Evolutionary conservation across 2,113 vertebrate genomes (phyloP), one percentile per base, ranked within the genome.

Genomic region (Turdus rufiventris): DNA sequence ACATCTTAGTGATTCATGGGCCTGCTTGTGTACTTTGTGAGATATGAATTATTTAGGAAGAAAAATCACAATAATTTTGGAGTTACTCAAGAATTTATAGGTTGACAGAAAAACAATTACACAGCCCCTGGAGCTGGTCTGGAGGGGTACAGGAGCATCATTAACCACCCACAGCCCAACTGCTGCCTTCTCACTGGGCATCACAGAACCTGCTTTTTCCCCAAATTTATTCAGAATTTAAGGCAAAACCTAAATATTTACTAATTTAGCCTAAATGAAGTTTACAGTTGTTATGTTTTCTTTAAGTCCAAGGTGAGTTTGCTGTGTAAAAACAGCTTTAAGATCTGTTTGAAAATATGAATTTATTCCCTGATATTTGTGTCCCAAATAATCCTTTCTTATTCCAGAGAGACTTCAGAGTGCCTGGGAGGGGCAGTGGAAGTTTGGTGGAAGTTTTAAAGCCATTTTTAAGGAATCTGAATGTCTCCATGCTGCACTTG

Each of bases 81-180:
- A 98, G 98, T 98, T 98, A 98, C 98, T 98, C 97, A 97, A 94
- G 98, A 98, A 99, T 98, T 97, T 98, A 98, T 98, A 96, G 98
- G 98, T 97, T 98, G 98, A 98, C 98, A 98, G 98, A 97, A 98
- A 98, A 99, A 99, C 98, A 98, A 98, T 99, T 98, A 98, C 93
- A 96, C 95, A 97, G 97, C 96, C 98, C 98, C 98, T 96, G 98
- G 97, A 98, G 99, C 98, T 98, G 96, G 66, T 75, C 65, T 93
- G 96, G 78, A 96, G 96, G 85, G 95, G 94, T 94, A 13, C 85
- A 42, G 88, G 51, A 91, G 88, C 94, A 95, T 85, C 91, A 94
- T 97, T 95, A 96, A 95, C 21, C 50, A 90, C 51, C 57, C 25
- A 2, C 40, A 83, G 63, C 53, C 95, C 95, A 92, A 78, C 86